phyloP scores from a whole-genome alignment of 2,797 vertebrate genomes.

The Protosalanx chinensis region DNA sequence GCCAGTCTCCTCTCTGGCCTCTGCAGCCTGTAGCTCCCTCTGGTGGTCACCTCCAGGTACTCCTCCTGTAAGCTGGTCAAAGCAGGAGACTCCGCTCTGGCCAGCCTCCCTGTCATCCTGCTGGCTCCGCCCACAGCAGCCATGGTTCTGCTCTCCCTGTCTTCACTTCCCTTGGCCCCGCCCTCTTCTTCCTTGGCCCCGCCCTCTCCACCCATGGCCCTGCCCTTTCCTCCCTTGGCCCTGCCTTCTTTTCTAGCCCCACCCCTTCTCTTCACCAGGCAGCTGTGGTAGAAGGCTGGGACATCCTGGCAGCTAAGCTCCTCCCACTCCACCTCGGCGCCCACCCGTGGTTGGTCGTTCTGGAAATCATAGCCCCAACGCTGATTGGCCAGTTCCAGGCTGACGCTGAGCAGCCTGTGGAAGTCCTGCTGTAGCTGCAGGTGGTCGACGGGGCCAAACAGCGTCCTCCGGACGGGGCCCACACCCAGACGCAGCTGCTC shows the following conservation, averaged over 20 bases:
- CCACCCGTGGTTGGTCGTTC: constrained; percentile 41
- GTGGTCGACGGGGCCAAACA: constrained; percentile 78
- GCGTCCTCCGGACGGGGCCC: constrained; percentile 57
- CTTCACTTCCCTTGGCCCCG: background rate
- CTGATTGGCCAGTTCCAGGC: constrained; percentile 64
- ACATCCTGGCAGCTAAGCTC: constrained; percentile 67
- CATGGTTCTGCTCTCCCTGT: background rate
- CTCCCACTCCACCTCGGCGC: constrained; percentile 71
- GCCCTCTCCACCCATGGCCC: background rate
- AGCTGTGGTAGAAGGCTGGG: constrained; percentile 73
- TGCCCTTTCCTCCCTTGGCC: background rate
- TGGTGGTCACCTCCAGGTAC: constrained; percentile 63
- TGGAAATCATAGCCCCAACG: constrained; percentile 81
- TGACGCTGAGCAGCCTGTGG: constrained; percentile 64
- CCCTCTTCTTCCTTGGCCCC: background rate
- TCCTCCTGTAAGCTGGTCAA: constrained; percentile 57
- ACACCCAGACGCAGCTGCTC: constrained; percentile 50
- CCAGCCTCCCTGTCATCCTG: background rate
- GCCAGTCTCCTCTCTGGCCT: constrained; percentile 29
- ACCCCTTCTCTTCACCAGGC: constrained; percentile 35
- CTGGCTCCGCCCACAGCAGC: background rate
- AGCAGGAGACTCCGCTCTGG: constrained; percentile 24
- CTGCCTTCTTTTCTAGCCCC: background rate
- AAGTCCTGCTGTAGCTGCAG: constrained; percentile 76
- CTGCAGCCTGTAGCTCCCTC: constrained; percentile 49